Evolutionary conservation across 2,888 invertebrate species (phyloP), one percentile per base, ranked within the genome.

Genomic region (Bimastos eiseni): DNA sequence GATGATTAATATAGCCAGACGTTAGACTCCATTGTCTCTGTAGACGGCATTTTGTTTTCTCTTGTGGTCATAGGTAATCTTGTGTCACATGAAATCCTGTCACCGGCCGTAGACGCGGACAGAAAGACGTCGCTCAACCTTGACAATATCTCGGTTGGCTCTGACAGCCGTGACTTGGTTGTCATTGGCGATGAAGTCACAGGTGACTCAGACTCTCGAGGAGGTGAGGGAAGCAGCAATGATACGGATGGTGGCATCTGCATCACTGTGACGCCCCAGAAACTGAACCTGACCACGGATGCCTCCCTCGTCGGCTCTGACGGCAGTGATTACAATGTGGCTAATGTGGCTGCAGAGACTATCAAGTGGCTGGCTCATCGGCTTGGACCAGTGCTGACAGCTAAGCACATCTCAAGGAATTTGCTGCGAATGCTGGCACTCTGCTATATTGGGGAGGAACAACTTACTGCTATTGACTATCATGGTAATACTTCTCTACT

Each of bases 331-430:
- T 91, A 92, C 90, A 95, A 95, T 91, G 94, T 95, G 88, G 93
- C 94, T 38, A 94, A 95, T 91, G 93, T 95, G 34, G 94, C 95
- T 0, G 93, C 93, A 3, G 95, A 95, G 83, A 94, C 94, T 86
- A 93, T 95, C 36, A 97, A 98, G 92, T 99, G 99, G 98, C 94
- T 99, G 91, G 97, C 98, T 0, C 98, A 98, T 95, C 96, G 98
- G 92, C 95, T 99, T 34, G 99, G 99, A 0, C 99, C 99, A 0
- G 98, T 99, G 89, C 96, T 99, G 38, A 98, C 98, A 0, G 98
- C 98, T 84, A 97, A 97, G 93, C 97, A 98, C 95, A 96, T 99
- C 44, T 97, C 98, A 0, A 96, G 98, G 91, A 98, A 98, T 96
- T 96, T 99, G 92, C 96, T 99, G 24, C 97, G 98, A 94, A 98